phyloP scores from a whole-genome alignment of 2,888 invertebrate species.

The Spodoptera picta region DNA sequence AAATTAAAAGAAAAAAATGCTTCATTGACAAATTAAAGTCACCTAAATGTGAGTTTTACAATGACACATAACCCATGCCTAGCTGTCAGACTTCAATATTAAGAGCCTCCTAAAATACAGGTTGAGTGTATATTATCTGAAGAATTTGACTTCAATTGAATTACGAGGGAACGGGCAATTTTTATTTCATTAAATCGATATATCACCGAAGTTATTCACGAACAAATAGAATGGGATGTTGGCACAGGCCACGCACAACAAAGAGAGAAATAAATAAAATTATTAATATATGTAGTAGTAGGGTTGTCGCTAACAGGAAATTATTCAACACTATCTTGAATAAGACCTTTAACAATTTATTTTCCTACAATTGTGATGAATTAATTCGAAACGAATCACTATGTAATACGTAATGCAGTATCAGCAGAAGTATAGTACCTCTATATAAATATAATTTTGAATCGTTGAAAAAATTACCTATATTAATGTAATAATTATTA shows the following conservation, averaged over 20 bases:
- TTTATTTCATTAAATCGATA: conserved; percentile 65
- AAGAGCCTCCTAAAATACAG: conserved; percentile 44
- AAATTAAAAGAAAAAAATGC: conserved; percentile 18
- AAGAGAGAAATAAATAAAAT: conserved; percentile 74
- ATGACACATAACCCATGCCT: conserved; percentile 43
- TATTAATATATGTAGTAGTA: conserved; percentile 55
- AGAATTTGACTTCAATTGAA: conserved; percentile 58
- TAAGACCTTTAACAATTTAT: neutral
- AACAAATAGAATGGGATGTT: conserved; percentile 74
- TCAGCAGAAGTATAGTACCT: neutral
- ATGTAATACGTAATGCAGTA: neutral
- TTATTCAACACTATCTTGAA: conserved; percentile 8
- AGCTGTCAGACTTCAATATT: conserved; percentile 48
- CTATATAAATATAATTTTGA: no score
- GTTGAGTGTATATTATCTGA: conserved; percentile 42
- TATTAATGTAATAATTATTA: no score
- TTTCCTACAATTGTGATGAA: conserved; percentile 11
- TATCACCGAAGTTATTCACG: conserved; percentile 64
- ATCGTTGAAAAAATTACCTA: no score
- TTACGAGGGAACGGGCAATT: conserved; percentile 58
- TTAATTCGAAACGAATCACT: neutral
- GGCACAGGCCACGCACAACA: conserved; percentile 73
- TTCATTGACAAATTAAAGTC: conserved; percentile 54
- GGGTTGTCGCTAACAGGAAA: conserved; percentile 45
- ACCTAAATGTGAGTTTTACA: conserved; percentile 40